A percentile compares a stretch with the other conserved stretches of the same genome.
Conservation (phyloP, 2,797 vertebrate genomes). For the Geotrypetes seraphini region DNA sequence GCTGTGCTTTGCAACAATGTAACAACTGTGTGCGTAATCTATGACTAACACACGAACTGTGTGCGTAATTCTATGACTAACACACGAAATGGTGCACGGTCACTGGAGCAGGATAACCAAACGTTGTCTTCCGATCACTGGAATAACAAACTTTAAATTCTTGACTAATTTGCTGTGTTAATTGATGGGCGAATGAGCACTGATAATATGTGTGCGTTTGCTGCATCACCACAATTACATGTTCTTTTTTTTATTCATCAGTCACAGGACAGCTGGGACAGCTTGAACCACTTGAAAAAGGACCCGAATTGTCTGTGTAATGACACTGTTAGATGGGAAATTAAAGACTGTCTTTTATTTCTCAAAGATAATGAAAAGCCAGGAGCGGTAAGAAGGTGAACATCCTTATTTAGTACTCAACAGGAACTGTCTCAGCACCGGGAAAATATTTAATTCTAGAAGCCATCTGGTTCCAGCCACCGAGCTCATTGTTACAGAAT, state of each 20-base stretch:
- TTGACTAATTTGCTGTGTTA: constrained; percentile 45
- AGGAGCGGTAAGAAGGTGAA: constrained; percentile 27
- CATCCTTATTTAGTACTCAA: constrained; percentile 40
- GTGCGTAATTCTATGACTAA: no score
- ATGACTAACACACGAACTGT: no score
- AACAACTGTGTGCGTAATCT: no score
- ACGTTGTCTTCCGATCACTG: constrained; percentile 16
- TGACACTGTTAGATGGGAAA: constrained; percentile 36
- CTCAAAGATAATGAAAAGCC: constrained; percentile 38
- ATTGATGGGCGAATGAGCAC: constrained; percentile 41
- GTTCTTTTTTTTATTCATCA: constrained; percentile 44
- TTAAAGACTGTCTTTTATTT: constrained; percentile 27
- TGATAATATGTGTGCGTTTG: constrained; percentile 24
- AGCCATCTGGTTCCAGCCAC: constrained; percentile 41
- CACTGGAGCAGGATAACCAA: constrained; percentile 20
- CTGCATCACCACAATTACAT: constrained; percentile 33
- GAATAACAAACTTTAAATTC: constrained; percentile 24
- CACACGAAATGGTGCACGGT: constrained; percentile 25
- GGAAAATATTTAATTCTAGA: constrained; percentile 30
- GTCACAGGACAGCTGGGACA: constrained; percentile 27
- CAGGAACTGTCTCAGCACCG: constrained; percentile 37
- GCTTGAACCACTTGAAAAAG: constrained; percentile 27
- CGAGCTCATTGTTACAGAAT: constrained; percentile 10
- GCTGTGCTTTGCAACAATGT: no score
- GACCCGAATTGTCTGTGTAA: constrained; percentile 33